Evolutionary conservation across 2,888 invertebrate genomes (phyloP), one percentile per base, ranked within the genome.

Genomic region (Troides oblongomaculatus): DNA sequence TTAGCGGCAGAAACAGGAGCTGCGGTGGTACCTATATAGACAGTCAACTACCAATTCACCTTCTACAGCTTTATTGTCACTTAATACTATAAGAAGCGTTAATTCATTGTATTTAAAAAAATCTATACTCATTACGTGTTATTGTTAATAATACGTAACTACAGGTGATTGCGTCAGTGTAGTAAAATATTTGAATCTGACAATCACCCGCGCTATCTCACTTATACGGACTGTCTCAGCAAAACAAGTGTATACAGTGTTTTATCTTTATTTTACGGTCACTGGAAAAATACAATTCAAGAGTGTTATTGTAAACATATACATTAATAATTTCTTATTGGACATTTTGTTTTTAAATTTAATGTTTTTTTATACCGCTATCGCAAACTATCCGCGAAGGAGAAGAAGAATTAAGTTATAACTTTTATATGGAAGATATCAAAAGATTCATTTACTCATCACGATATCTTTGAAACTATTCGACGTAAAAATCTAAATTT

Each of bases 141-240:
- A 8, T 25, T 10, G 21, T 60, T 61, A 23, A 57, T n/a, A 46
- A 18, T 53, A 21, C 14, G 57, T 23, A 58, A 58, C 21, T n/a
- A 4, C 8, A 10, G n/a, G 59, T 30, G 36, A 53, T 64, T 60
- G 57, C 61, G 39, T 66, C 39, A 64, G 25, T 14, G 21, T 60
- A 64, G 50, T 46, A 25, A 56, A 69, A 69, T 69, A 69, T 69
- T 69, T 69, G 64, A 14, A 30, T 14, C 53, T 25, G 68, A 43
- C 61, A 30, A 17, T 69, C 39, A 64, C 30, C 59, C 36, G 63
- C 21, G 17, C 59, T 68, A 68, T 68, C 64, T 59, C 17, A 23
- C 14, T 53, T 61, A 66, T 30, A 63, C 62, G 30, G 39, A 68
- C 57, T 58, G 46, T 62, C 60, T 56, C 43, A 17, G 25, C 30